These are phyloP conservation scores for Schlechtendalia chinensis DNA, from an alignment of 1,140 invertebrate genomes.

Conservation along the genomic window DNA sequence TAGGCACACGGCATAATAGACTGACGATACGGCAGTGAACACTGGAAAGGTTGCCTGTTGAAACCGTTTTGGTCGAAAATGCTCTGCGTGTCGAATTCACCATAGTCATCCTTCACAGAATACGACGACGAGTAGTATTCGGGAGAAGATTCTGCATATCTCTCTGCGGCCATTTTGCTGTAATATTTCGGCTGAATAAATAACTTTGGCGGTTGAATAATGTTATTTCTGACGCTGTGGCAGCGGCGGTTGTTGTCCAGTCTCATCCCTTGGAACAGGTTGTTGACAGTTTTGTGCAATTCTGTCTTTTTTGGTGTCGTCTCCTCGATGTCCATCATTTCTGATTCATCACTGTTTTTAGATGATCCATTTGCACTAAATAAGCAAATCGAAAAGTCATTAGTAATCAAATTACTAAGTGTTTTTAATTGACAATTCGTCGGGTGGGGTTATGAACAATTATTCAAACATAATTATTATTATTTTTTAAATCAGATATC, in stretches of 20 bases:
- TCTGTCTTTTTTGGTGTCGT: neutral
- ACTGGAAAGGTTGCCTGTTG: neutral
- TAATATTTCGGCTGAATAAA: neutral
- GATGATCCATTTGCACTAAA: slow-evolving; percentile 14
- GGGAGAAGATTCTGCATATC: neutral
- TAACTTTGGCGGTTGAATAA: slow-evolving; percentile 17
- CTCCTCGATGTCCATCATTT: slow-evolving; percentile 39
- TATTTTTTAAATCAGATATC: no score
- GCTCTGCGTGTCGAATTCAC: slow-evolving; percentile 32
- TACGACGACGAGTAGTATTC: neutral
- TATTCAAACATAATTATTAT: no score
- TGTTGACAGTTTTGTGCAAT: slow-evolving; percentile 1
- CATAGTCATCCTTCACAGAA: slow-evolving; percentile 20
- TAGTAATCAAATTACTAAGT: neutral
- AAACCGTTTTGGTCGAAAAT: slow-evolving; percentile 13
- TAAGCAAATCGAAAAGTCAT: neutral
- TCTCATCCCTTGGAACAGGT: slow-evolving; percentile 22
- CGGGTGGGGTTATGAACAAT: no score
- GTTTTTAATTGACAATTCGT: neutral
- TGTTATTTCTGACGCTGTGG: neutral
- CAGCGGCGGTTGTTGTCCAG: slow-evolving; percentile 9
- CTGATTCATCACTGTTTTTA: slow-evolving; percentile 32
- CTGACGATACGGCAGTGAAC: neutral
- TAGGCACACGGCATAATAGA: neutral
- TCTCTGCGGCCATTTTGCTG: neutral